Evolutionary conservation across 2,888 invertebrate genomes (phyloP), one percentile per base, ranked within the genome.

Genomic region (Mythimna ferrago): DNA sequence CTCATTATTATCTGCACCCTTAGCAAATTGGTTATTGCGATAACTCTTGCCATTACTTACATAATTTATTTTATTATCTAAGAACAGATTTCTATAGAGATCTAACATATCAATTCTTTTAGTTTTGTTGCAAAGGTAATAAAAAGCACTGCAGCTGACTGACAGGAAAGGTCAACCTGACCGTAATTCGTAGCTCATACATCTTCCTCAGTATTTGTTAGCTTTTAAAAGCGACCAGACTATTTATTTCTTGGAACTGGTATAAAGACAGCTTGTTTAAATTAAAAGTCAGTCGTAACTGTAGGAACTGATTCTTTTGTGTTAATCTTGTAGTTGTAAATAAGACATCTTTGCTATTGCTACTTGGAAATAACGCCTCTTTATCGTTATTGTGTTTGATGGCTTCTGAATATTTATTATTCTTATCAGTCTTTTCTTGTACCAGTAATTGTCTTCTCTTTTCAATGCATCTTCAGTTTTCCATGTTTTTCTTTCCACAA

Each of bases 191-290:
- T 41, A n/a, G 48, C 19, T 32, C 60, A 66, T 48, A 54, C 38
- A 75, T 69, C 62, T 78, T 63, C 38, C 5, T 56, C 7, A 66
- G 38, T 48, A 57, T 68, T 69, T 56, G 65, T 66, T 66, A 68
- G 62, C 21, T 68, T 64, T 14, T 73, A 38, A 75, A 75, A 66
- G 76, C 64, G 56, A 80, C 41, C 69, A 51, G 41, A 70, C 35
- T 0, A 2, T 32, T 73, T 7, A 73, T 32, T 67, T 65, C 67
- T 62, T 58, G 19, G 63, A 73, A 78, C 2, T 14, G 16, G 1
- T 64, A 73, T 64, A 67, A 79, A 77, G 62, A 38, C 38, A 60
- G 19, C 6, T 56, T 26, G 60, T 68, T 76, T 53, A 11, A 63
- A 66, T 73, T 44, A 16, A n/a, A 21, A 35, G 21, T 60, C 32